These are phyloP conservation scores for Heliconius nattereri DNA, from an alignment of 1,140 invertebrate genomes.

Conservation along the genomic window DNA sequence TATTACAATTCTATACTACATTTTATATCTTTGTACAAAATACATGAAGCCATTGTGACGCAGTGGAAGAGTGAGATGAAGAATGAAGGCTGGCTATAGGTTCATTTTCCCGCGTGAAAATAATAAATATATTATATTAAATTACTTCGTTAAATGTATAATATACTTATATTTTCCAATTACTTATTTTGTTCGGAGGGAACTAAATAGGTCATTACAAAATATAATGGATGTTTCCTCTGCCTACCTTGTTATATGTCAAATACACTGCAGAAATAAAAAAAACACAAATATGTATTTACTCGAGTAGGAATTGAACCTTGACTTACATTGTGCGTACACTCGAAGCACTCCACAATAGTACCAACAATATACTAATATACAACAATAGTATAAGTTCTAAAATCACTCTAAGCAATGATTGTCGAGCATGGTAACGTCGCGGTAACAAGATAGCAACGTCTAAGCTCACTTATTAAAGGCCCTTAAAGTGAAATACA, in stretches of 20 bases:
- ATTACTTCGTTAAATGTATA: too few species aligned
- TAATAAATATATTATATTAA: too few species aligned
- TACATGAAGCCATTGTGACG: neutral
- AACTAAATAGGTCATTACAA: too few species aligned
- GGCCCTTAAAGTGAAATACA: constrained; percentile 58
- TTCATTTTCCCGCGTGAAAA: too few species aligned
- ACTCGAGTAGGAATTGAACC: neutral
- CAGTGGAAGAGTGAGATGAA: neutral
- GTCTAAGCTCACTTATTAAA: constrained; percentile 47
- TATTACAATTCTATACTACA: neutral
- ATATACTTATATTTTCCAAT: too few species aligned
- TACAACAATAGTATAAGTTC: neutral
- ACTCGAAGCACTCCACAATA: neutral
- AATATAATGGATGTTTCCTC: too few species aligned
- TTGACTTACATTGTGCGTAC: neutral
- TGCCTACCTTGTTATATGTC: too few species aligned
- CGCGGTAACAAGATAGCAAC: constrained; percentile 32
- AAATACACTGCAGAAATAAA: neutral
- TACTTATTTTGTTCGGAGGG: too few species aligned
- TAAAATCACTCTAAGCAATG: constrained; percentile 11
- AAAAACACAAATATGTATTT: neutral
- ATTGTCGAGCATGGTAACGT: constrained; percentile 29
- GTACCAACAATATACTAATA: neutral
- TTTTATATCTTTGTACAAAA: neutral
- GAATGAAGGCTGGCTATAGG: too few species aligned